phyloP scores from a whole-genome alignment of 2,113 vertebrate species.

The Falco punctatus region DNA sequence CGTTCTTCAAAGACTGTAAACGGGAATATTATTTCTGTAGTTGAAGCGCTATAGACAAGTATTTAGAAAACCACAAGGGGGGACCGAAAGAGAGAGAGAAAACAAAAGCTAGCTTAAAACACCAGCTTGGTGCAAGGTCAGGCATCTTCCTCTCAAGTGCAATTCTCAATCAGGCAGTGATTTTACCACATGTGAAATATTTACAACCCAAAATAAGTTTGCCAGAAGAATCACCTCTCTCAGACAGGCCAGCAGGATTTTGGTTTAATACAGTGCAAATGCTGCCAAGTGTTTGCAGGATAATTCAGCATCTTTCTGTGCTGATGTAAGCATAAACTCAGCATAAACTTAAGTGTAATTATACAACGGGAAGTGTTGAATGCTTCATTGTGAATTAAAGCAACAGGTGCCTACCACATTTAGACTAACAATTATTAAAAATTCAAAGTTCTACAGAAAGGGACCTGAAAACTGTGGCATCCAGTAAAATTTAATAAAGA shows the following conservation, averaged over 20 bases:
- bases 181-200: not conserved
- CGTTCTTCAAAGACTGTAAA: not conserved
- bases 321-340: not conserved
- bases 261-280: not conserved
- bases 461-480: not conserved
- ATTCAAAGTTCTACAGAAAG: not conserved
- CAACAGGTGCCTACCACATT: not conserved
- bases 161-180: not conserved
- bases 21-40: not conserved
- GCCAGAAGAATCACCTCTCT: not conserved
- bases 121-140: not conserved
- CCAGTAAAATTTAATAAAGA: not conserved
- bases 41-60: not conserved
- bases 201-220: not conserved
- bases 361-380: not conserved
- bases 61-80: not conserved
- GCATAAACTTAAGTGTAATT: not conserved
- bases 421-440: not conserved
- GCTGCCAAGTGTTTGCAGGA: not conserved
- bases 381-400: not conserved
- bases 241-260: not conserved
- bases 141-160: not conserved
- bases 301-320: not conserved
- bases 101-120: not conserved
- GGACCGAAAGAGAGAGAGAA: not conserved